These are phyloP conservation scores for Drosophila athabasca DNA, from an alignment of 1,140 invertebrate genomes.

Conservation along the genomic window DNA sequence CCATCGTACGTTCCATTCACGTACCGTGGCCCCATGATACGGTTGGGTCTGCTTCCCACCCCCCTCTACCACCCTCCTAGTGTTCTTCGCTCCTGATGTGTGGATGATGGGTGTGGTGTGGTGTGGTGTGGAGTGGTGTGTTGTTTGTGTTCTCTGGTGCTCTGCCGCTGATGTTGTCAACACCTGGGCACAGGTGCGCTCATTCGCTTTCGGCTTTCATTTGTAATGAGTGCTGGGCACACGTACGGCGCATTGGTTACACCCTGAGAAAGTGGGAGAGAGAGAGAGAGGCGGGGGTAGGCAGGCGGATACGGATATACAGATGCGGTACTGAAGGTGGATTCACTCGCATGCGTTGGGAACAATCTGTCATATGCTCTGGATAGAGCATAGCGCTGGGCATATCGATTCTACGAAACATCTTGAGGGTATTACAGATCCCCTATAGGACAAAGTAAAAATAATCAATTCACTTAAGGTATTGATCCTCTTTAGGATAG, in stretches of 20 bases:
- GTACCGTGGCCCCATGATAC: too few species aligned
- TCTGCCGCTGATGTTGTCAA: constrained; percentile 52
- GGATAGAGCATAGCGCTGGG: constrained; percentile 11
- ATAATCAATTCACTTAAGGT: background rate
- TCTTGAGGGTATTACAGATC: background rate
- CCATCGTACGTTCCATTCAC: constrained; percentile 41
- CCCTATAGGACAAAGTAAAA: background rate
- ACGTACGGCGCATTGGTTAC: constrained; percentile 66
- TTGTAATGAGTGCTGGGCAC: constrained; percentile 64
- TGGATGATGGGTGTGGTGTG: background rate
- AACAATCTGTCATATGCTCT: constrained; percentile 70
- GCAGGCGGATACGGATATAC: constrained; percentile 6
- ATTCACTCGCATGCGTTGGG: constrained; percentile 31
- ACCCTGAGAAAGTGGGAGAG: constrained; percentile 8
- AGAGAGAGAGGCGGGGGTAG: constrained; percentile 7
- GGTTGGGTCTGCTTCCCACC: too few species aligned
- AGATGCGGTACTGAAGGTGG: background rate
- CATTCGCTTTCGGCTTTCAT: constrained; percentile 53
- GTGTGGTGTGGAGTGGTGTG: background rate
- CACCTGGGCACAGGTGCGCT: constrained; percentile 62
- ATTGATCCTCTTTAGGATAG: background rate
- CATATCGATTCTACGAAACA: background rate
- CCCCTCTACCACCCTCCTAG: constrained; percentile 24
- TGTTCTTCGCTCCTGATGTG: constrained; percentile 7
- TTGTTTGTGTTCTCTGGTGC: background rate